Evolutionary conservation across 1,140 invertebrate genomes (phyloP), one percentile per base, ranked within the genome.

Genomic region (Drosophila pachea): DNA sequence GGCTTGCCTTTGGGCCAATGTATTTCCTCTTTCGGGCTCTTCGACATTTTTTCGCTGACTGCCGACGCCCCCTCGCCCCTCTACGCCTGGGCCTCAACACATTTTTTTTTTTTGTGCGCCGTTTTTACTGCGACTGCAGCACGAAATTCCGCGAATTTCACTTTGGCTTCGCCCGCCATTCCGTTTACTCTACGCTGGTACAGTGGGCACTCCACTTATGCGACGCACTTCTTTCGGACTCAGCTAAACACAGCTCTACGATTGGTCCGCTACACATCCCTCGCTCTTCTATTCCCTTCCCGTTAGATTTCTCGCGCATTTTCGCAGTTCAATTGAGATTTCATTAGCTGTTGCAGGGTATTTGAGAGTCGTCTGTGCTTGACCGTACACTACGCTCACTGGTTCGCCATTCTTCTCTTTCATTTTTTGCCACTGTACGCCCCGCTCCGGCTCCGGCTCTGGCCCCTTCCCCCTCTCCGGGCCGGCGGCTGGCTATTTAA

Each of bases 131-230:
- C 81, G 70, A 84, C 81, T 84, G 79, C 79, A 86, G 73, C 79
- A 74, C 22, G 74, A 81, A 84, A 86, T 84, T 84, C 79, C 73
- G 76, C 79, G 79, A 86, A 84, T 86, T 84, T 84, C 71, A 73
- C 68, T 40, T 58, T 60, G 58, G 60, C 49, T 75, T 79, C 67
- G 49, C 31, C 49, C 32, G 16, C 45, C 45, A 48, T 48, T 50
- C 35, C 49, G 22, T 29, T 47, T 47, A 29, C 45, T 4, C 45
- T 47, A 22, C 22, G 22, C 3, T n/a, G n/a, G n/a, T 22, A 22
- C 22, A 22, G 22, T 22, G 22, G 22, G 3, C 22, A 1, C 22
- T 22, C 22, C 22, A 3, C 22, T 22, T 22, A 3, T 22, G 1
- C 22, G 22, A 22, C 22, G 22, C 22, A 3, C 22, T 3, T 2